Evolutionary conservation across 2,888 invertebrate genomes (phyloP), one percentile per base, ranked within the genome.

Genomic region (Scelioninae gen. 1): DNA sequence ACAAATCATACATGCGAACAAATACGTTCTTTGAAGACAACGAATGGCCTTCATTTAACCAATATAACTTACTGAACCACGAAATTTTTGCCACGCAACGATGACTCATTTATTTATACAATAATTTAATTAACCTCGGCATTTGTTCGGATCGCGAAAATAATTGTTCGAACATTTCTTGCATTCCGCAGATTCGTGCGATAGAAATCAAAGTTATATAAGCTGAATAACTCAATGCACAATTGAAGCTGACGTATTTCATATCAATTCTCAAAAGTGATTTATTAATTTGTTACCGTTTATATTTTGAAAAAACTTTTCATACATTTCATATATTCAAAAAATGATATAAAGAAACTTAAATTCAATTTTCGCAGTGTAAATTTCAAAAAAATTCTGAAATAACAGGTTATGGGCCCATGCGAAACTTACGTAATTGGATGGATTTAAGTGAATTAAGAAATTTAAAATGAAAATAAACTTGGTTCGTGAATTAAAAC

Each of bases 231-330:
- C 74, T 29, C 15, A 15, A 40, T 43, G 45, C 56, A 58, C 65
- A 58, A 65, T 65, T 34, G 49, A 77, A 69, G 51, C 29, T 32
- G 9, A 45, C 13, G 62, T 45, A 66, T 62, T 62, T 60, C 62
- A 77, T 69, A 77, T 68, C 51, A 76, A 66, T 60, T 66, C 66
- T 51, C 10, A 16, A 15, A 23, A 15, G 68, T 55, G 68, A 77
- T 62, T 77, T 76, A 77, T 77, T 77, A 77, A 69, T 77, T 77
- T 69, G 69, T 62, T 58, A 34, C 55, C 62, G 47, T 62, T 68
- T 62, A 47, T 38, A 69, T 69, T 77, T 77, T 77, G 55, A 62
- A 76, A 62, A 77, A 77, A 55, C 62, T 47, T 62, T 69, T 77
- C 47, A 62, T 45, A 53, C 38, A 53, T 77, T n/a, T n/a, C n/a